Evolutionary conservation across 2,888 invertebrate species (phyloP), one percentile per base, ranked within the genome.

Genomic region (Nineta flava): DNA sequence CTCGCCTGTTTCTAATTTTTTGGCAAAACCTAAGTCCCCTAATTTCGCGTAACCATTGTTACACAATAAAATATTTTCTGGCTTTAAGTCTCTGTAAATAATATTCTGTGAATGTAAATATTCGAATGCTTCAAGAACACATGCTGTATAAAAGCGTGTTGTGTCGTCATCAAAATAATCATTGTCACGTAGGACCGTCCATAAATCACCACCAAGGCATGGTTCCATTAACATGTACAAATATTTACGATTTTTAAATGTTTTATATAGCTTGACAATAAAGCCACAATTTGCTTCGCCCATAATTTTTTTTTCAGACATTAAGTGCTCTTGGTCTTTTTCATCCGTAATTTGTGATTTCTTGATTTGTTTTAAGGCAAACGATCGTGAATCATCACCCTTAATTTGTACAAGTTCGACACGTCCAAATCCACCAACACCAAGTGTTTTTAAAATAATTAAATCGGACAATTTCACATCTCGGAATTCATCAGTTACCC

Each of bases 261-360:
- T 97, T 70, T 92, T 92, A 70, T 84, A 95, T 52, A 97, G 71
- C 65, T 92, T 92, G 44, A 97, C 96, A 54, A 99, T 94, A 66
- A 99, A 99, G 62, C 94, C 91, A 66, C 88, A 91, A 67, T 94
- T 88, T 56, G 93, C 88, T 63, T 88, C 88, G 51, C 87, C 85
- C 93, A 99, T 95, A 49, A 99, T 99, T 66, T 90, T 88, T 68
- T 99, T 95, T 68, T 99, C 99, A 31, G 94, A 96, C 87, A 96
- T 92, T 54, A 99, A 96, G 68, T 99, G 99, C 63, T 96, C 95
- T 62, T 99, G 96, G 65, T 99, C 99, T 52, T 96, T 77, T 1
- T 97, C 99, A 64, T 97, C 97, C 51, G 97, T 96, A 62, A 99
- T 97, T 72, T 91, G 91, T 49, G 90, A 85, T 65, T 99, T 99